Evolutionary conservation across 2,888 invertebrate species (phyloP), one percentile per base, ranked within the genome.

Genomic region (Himalopsyche japonica): DNA sequence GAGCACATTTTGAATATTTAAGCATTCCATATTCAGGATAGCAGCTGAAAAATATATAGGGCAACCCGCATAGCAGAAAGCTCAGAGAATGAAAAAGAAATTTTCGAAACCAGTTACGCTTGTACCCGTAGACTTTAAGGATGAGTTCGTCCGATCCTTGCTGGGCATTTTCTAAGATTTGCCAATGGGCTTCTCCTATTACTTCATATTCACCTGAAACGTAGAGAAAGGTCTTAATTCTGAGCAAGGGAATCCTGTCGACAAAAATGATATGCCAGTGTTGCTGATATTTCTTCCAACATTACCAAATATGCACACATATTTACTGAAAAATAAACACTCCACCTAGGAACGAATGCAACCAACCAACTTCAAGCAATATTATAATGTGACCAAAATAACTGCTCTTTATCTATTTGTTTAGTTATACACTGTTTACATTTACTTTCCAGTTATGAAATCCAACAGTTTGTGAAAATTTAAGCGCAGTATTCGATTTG

Each of bases 21-120:
- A 92, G 90, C 85, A 91, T 89, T 88, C 92, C 92, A 89, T 91
- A 91, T 80, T 91, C 90, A n/a, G 93, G 93, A 90, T 92, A 93
- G 90, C 94, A 94, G 87, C 91, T 91, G 85, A 93, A 90, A 85
- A 93, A 89, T 87, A 94, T 91, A 88, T 93, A 93, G 76, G 94
- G 94, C 87, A 94, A 88, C 80, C 93, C 93, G 88, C 93, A 90
- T 87, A 93, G 89, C 87, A 92, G 88, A 86, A 93, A 89, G 88
- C 92, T 91, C 87, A 93, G 87, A 64, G 91, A 88, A 89, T 94
- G 92, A 89, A 93, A 94, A 76, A 94, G 85, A 84, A 90, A 87
- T 83, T 90, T 89, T 84, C 92, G 90, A 86, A 90, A 87, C 88
- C 89, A 91, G 82, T 91, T 92, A 88, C 91, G 90, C 87, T 90